phyloP scores from a whole-genome alignment of 2,113 vertebrate genomes.

The Sander lucioperca region DNA sequence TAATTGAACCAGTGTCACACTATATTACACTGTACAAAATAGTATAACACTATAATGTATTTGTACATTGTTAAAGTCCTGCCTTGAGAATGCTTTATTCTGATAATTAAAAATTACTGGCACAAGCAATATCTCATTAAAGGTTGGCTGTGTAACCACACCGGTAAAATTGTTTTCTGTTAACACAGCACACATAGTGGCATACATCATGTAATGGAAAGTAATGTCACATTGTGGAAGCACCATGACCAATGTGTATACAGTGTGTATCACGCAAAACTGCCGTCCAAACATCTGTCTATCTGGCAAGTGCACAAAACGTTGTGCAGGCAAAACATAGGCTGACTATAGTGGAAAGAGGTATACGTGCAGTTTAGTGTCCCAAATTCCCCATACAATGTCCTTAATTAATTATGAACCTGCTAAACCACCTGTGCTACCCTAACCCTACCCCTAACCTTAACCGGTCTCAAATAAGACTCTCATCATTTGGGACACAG shows the following conservation, averaged over 20 bases:
- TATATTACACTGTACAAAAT: background rate
- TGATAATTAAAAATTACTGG: background rate
- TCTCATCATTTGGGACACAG: too few relatives aligned
- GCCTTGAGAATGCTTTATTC: background rate
- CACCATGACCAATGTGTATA: background rate
- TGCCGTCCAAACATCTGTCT: background rate
- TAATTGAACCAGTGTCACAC: background rate
- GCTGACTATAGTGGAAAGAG: background rate
- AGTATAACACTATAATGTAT: background rate
- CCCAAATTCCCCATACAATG: too few relatives aligned
- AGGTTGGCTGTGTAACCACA: background rate
- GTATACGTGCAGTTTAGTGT: too few relatives aligned
- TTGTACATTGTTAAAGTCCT: background rate
- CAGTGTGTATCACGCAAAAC: background rate
- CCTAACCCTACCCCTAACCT: too few relatives aligned
- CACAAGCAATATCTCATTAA: background rate
- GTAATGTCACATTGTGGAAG: background rate
- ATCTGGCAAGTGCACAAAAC: background rate
- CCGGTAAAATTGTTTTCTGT: too few relatives aligned
- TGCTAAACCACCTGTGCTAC: too few relatives aligned
- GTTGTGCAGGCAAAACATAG: background rate
- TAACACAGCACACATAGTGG: background rate
- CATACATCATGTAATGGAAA: background rate
- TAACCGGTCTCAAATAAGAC: too few relatives aligned
- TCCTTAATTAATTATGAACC: too few relatives aligned